A percentile compares a stretch with the other conserved stretches of the same genome.
These are phyloP conservation scores for Vulpes ferrilata DNA, from an alignment of 2,113 vertebrate genomes.

Conservation along the genomic window DNA sequence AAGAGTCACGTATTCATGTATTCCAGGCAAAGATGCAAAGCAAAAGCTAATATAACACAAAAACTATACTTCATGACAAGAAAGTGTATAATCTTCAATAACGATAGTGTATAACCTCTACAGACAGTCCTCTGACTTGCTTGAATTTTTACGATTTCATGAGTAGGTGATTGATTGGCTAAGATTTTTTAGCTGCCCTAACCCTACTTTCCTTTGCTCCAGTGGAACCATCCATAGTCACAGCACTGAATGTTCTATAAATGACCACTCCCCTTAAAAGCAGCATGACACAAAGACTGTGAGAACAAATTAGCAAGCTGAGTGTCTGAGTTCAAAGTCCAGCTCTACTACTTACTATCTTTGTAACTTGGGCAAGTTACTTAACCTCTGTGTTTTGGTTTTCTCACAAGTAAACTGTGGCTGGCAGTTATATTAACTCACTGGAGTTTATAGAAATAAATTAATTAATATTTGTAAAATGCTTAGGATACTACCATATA, in stretches of 20 bases:
- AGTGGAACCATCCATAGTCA: rapidly evolving
- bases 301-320: background rate
- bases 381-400: background rate
- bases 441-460: background rate
- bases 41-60: background rate
- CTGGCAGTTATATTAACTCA: background rate
- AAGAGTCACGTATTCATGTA: background rate
- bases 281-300: rapidly evolving
- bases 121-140: too few species aligned
- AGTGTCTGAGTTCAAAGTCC: background rate
- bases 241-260: background rate
- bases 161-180: background rate
- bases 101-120: rapidly evolving
- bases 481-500: background rate
- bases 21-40: background rate
- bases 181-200: background rate
- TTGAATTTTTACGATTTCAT: background rate
- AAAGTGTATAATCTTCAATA: background rate
- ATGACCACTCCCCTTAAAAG: background rate
- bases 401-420: background rate
- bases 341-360: background rate
- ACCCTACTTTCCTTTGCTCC: background rate
- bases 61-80: background rate
- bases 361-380: background rate
- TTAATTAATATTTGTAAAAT: background rate